Percentiles rank a stretch among this genome's conserved stretches.
These are phyloP conservation scores for Cuculus canorus DNA, from an alignment of 2,797 vertebrate species.

Conservation along the genomic window DNA sequence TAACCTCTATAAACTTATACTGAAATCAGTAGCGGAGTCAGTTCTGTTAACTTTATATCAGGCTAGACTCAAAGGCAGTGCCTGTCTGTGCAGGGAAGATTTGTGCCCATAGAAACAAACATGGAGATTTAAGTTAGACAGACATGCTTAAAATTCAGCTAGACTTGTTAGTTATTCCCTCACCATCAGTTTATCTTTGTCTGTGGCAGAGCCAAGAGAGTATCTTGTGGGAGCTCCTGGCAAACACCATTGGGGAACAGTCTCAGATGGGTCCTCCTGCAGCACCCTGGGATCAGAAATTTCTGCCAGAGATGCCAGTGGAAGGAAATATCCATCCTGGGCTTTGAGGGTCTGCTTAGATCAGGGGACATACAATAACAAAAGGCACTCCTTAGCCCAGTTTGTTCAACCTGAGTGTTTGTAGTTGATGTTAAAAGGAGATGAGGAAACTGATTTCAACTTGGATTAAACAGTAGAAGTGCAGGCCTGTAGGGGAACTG, in stretches of 20 bases:
- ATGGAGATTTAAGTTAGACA: neutral
- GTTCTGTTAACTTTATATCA: neutral
- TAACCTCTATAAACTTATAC: neutral
- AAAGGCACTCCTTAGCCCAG: neutral
- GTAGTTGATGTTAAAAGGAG: neutral
- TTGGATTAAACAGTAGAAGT: neutral
- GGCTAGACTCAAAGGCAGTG: neutral
- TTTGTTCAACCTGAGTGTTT: neutral
- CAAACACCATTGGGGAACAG: neutral
- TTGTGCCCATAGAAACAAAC: neutral
- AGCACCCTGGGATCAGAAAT: neutral
- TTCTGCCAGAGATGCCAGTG: neutral
- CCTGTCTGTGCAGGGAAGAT: neutral
- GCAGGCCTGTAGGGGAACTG: neutral
- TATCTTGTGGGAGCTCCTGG: neutral
- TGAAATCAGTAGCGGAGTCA: neutral
- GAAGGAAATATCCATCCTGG: neutral
- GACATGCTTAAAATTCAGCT: neutral
- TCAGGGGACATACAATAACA: neutral
- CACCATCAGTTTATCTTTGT: neutral
- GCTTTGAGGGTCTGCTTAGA: neutral
- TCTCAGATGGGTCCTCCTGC: neutral
- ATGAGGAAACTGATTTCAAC: neutral
- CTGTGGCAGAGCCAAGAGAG: neutral
- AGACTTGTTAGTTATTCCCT: neutral